Evolutionary conservation across 2,888 invertebrate species (phyloP).

Genomic region (Flabesymbios commensalis): DNA sequence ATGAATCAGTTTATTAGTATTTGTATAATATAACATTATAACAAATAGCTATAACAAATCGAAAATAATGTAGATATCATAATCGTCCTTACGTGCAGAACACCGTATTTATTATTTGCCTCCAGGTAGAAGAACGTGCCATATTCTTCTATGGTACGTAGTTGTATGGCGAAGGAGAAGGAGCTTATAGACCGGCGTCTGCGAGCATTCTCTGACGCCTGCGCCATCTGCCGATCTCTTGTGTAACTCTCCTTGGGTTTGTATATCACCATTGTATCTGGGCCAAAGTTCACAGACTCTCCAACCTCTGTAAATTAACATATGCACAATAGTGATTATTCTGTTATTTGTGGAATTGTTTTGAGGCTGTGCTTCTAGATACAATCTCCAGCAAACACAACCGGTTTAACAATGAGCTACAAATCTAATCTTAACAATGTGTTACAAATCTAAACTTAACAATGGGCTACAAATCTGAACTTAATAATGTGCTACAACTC

Average conservation of each 20-base stretch:
- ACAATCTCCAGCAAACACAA: too few relatives aligned
- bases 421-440: too few relatives aligned
- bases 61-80: neutral
- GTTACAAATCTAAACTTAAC: too few relatives aligned
- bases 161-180: too few relatives aligned
- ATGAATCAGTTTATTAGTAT: too few relatives aligned
- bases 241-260: slow-evolving; percentile 75
- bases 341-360: too few relatives aligned
- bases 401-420: too few relatives aligned
- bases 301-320: slow-evolving; percentile 66
- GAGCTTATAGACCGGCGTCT: too few relatives aligned
- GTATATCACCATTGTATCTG: slow-evolving; percentile 79
- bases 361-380: too few relatives aligned
- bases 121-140: slow-evolving; percentile 85
- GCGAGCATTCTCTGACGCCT: slow-evolving; percentile 4
- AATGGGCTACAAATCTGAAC: too few relatives aligned
- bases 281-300: slow-evolving; percentile 79
- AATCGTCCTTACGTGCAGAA: neutral
- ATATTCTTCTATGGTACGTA: slow-evolving; percentile 77
- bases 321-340: neutral
- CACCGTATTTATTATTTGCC: too few relatives aligned
- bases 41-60: neutral
- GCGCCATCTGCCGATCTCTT: slow-evolving; percentile 78
- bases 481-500: too few relatives aligned
- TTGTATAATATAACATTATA: neutral